Conservation (phyloP, 2,113 vertebrate genomes). For the Elgaria multicarinata region DNA sequence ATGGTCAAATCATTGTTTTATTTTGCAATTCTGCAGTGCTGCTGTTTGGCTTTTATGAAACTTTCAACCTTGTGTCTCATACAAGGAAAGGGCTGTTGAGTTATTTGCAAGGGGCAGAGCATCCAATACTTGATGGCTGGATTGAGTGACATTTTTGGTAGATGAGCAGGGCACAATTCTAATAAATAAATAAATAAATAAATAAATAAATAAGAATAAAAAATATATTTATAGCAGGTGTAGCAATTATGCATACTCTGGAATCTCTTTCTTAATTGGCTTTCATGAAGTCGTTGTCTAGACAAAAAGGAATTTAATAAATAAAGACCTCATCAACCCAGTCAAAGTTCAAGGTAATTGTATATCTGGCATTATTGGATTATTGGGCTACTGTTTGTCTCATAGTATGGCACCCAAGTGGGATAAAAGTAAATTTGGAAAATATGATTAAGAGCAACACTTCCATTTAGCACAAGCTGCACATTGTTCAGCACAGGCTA, state of each 20-base stretch:
- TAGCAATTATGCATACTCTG: background rate
- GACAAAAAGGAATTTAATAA: background rate
- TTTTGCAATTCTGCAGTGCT: too few species aligned
- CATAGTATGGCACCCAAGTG: background rate
- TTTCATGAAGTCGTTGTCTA: conserved; percentile 1
- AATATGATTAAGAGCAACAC: background rate
- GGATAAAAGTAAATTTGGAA: background rate
- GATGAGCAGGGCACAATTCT: too few species aligned
- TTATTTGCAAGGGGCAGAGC: too few species aligned
- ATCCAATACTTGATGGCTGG: too few species aligned
- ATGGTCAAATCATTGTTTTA: too few species aligned
- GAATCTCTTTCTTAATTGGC: background rate
- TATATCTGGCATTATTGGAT: background rate
- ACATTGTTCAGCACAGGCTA: background rate
- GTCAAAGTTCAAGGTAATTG: background rate
- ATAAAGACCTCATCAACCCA: background rate
- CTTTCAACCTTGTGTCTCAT: too few species aligned
- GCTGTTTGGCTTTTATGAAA: too few species aligned
- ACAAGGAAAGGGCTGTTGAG: too few species aligned
- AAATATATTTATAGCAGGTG: background rate
- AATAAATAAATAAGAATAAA: background rate
- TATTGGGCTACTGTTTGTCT: background rate
- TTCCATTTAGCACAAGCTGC: too few species aligned
- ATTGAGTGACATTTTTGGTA: too few species aligned
- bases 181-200: too few species aligned